Percentiles rank a stretch among this genome's conserved stretches.
These are phyloP conservation scores for Meloidogyne chitwoodi DNA, from an alignment of 1,140 invertebrate genomes.

Conservation along the genomic window DNA sequence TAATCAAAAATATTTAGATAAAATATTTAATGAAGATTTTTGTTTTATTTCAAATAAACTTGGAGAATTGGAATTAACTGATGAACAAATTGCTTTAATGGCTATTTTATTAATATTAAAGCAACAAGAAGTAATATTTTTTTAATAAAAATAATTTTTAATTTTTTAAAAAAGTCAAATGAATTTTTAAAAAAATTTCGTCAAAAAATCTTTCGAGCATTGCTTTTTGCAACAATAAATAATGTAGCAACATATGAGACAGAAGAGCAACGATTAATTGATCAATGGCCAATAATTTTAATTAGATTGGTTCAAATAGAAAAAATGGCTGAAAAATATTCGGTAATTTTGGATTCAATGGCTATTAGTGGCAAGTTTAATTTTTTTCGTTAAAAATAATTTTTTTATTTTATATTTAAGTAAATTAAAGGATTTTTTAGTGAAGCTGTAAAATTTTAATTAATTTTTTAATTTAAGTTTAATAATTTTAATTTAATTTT, in stretches of 20 bases:
- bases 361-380: neutral
- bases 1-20: neutral
- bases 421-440: too few species aligned
- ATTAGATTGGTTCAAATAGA: neutral
- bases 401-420: too few species aligned
- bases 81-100: slow-evolving; percentile 3
- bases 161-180: neutral
- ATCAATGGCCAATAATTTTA: slow-evolving; percentile 6
- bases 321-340: neutral
- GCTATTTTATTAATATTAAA: slow-evolving; percentile 8
- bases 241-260: neutral
- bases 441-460: too few species aligned
- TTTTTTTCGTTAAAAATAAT: neutral
- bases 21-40: neutral
- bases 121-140: neutral
- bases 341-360: neutral
- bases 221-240: neutral
- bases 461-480: too few species aligned
- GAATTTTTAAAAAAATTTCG: neutral
- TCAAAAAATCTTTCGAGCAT: neutral
- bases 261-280: neutral
- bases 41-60: neutral
- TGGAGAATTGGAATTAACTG: neutral
- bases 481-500: too few species aligned
- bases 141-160: neutral